A percentile compares a stretch with the other conserved stretches of the same genome.
phyloP scores from a whole-genome alignment of 1,140 invertebrate species.

The Elymnias hypermnestra region DNA sequence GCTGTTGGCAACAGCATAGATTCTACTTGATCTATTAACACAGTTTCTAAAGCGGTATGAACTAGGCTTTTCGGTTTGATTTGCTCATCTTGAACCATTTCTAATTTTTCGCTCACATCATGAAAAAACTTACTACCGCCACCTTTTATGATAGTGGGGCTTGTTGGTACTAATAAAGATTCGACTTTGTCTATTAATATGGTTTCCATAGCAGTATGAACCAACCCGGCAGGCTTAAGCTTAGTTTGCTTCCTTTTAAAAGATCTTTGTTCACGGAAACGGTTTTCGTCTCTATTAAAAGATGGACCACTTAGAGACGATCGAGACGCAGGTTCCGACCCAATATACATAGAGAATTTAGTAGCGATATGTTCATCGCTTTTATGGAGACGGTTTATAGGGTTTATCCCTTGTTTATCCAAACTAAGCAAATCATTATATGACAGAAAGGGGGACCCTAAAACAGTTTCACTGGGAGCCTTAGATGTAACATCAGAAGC shows the following conservation, averaged over 20 bases:
- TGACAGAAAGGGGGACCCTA: constrained; percentile 64
- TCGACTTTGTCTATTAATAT: constrained; percentile 72
- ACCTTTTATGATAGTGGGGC: constrained; percentile 34
- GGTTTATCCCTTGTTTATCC: constrained; percentile 41
- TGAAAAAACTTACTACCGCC: constrained; percentile 52
- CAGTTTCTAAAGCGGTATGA: constrained; percentile 74
- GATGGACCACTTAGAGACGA: constrained; percentile 55
- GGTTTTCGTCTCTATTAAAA: constrained; percentile 41
- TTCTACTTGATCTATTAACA: constrained; percentile 70
- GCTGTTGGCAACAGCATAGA: constrained; percentile 55
- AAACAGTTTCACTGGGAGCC: constrained; percentile 56
- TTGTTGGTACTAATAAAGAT: constrained; percentile 51
- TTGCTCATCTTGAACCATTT: constrained; percentile 45
- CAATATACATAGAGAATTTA: constrained; percentile 65
- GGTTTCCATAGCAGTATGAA: constrained; percentile 74
- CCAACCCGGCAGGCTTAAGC: constrained; percentile 49
- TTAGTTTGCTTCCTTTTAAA: constrained; percentile 38
- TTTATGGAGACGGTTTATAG: constrained; percentile 43
- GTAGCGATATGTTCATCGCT: constrained; percentile 49
- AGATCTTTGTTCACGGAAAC: constrained; percentile 35
- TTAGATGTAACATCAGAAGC: constrained; percentile 51
- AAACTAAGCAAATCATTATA: constrained; percentile 58
- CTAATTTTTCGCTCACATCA: constrained; percentile 56
- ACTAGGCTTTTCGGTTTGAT: constrained; percentile 39
- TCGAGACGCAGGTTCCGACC: constrained; percentile 62